Base-by-base conservation (phyloP, 2,113 vertebrate species). In the Athene cunicularia region DNA sequence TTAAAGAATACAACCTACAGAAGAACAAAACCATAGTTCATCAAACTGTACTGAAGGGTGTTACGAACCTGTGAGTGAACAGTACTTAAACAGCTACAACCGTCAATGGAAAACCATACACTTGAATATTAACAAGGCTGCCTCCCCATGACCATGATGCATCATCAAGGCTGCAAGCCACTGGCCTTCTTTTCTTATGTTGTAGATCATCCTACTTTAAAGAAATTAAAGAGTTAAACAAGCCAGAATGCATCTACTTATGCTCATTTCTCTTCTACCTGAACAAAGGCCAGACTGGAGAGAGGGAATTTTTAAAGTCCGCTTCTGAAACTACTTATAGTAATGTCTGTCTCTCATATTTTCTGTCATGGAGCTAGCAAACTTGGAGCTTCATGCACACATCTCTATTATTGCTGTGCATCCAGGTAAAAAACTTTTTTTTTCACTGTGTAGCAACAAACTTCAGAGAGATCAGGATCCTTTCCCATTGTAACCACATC, bases 1-100 rank as follows among this genome's bases (percentile, higher is more conserved):
- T 97, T 98, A 98, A 97, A 95, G 86, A 93, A 94, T 95, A 97
- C 91, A 97, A 93, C 49, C 89, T 98, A 98, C 96, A 98, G 93
- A 96, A 98, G 74, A 95, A 97, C 92, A 96, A 96, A 97, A 86
- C 89, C 90, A 93, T 95, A 97, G 95, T 96, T 98, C 97, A 94
- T 93, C 88, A 92, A 95, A 94, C 95, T 92, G 88, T 96, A 85
- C 64, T 81, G 58, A 84, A 93, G 74, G 91, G 74, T 50, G 77
- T 92, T 95, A 98, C 0, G 2, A 88, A 93, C 41, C 86, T 94
- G 93, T 93, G 94, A 96, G 86, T 52, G 81, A 93, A 81, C 49
- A 88, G 80, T n/a, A 70, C 43, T 88, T 88, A 35, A 89, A 59
- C 71, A 73, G 68, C 86, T 88, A 35, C 39, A 95, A 91, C 82